Base-by-base conservation (phyloP, 2,888 invertebrate species). In the Leptinotarsa haldemani region DNA sequence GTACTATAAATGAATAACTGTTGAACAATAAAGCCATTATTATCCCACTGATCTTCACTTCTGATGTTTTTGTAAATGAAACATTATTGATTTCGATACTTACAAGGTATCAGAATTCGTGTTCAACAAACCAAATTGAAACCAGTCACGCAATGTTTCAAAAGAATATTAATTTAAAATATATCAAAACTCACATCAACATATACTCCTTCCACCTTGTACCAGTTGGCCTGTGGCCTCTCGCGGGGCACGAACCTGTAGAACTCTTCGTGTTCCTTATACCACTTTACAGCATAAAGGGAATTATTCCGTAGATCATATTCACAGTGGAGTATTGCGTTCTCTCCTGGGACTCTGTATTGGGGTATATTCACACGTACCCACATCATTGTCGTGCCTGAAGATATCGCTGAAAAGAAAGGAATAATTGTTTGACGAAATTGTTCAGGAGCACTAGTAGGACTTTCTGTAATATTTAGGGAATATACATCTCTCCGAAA, bases 261-360 rank as follows among this genome's bases (percentile, higher is more conserved):
- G 88, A 95, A 94, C 87, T 95, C 95, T 84, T 94, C 94, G 88
- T 94, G 93, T 88, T 94, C 94, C 86, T 94, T 92, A 89, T 94
- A 94, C 94, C 94, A 94, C 88, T 94, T 94, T 83, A 94, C 93
- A 22, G 94, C 93, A 86, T 94, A 94, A 69, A 95, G 88, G 40
- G 90, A 90, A 86, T 94, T 93, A 78, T 87, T 86, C 56, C 87
- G 86, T 64, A 88, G 79, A 76, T 88, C 86, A 82, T 86, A 88
- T 78, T 88, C 86, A 80, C 88, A 87, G 71, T 86, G 85, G 12
- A 87, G 81, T 64, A 84, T 82, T 18, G 87, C 87, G 56, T 82
- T 82, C 72, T 88, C 87, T 63, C 87, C 87, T 1, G 87, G 87
- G 69, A 85, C 83, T 25, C 86, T 81, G 79, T 86, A 87, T 74